phyloP scores from a whole-genome alignment of 2,888 invertebrate species.

The Dendrolimus houi region DNA sequence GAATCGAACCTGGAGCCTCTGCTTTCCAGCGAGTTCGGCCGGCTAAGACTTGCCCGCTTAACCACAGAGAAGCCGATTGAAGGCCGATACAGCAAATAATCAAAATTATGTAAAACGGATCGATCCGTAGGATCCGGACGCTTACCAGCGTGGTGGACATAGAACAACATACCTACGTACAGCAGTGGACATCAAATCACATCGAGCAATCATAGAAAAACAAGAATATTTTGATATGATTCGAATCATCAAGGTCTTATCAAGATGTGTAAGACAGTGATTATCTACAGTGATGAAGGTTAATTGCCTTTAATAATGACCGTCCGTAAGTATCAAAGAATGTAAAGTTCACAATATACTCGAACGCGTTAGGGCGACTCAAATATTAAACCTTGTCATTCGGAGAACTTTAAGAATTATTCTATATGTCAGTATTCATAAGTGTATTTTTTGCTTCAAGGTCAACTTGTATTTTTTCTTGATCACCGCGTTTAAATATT shows the following conservation, averaged over 20 bases:
- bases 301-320: background rate
- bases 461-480: background rate
- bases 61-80: no score
- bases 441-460: background rate
- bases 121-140: no score
- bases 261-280: background rate
- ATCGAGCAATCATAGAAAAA: no score
- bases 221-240: background rate
- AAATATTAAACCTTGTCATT: background rate
- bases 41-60: no score
- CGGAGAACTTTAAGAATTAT: background rate
- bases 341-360: background rate
- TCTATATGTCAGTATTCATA: background rate
- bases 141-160: no score
- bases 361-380: background rate
- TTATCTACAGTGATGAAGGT: background rate
- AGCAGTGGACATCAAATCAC: no score
- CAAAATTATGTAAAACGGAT: no score
- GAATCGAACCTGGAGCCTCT: no score
- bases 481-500: background rate
- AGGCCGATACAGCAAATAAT: no score
- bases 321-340: background rate
- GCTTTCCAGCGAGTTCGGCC: no score
- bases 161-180: no score
- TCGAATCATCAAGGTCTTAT: background rate